phyloP scores from a whole-genome alignment of 2,797 vertebrate genomes.

The Manis pentadactyla region DNA sequence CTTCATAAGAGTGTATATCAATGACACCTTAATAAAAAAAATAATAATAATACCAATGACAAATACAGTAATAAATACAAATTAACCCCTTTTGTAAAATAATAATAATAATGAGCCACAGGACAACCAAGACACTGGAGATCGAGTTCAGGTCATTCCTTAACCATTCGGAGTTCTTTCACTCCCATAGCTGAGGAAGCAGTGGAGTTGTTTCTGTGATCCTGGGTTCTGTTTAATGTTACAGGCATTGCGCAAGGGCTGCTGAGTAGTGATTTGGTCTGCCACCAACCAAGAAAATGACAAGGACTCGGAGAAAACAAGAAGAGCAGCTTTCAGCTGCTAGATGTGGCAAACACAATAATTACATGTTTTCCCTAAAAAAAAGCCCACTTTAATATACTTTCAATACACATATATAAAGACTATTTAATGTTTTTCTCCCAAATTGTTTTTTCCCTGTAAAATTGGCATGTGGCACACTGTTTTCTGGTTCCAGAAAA shows the following conservation, averaged over 20 bases:
- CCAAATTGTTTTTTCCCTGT: constrained; percentile 50
- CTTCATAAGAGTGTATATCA: too few relatives aligned
- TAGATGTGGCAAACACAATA: constrained; percentile 68
- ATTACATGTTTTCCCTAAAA: constrained; percentile 74
- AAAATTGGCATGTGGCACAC: not conserved
- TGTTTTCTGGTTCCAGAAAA: constrained; percentile 20
- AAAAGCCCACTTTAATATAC: constrained; percentile 61
- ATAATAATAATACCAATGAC: too few relatives aligned
- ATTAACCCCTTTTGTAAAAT: too few relatives aligned
- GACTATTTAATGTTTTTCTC: constrained; percentile 50
- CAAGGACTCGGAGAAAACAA: constrained; percentile 69
- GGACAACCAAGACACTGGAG: not conserved
- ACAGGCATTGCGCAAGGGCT: constrained; percentile 10
- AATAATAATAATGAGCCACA: not conserved
- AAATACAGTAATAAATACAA: too few relatives aligned
- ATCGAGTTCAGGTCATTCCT: not conserved
- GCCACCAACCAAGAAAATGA: constrained; percentile 78
- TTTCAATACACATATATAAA: constrained; percentile 52
- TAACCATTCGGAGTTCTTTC: not conserved
- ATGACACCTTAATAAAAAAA: too few relatives aligned
- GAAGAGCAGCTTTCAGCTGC: constrained; percentile 75
- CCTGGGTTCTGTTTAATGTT: constrained; percentile 51
- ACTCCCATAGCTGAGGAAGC: not conserved
- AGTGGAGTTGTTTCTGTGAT: not conserved
- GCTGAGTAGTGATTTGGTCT: constrained; percentile 66